Evolutionary conservation across 2,797 vertebrate genomes (phyloP).

Genomic region (Acropternis orthonyx): DNA sequence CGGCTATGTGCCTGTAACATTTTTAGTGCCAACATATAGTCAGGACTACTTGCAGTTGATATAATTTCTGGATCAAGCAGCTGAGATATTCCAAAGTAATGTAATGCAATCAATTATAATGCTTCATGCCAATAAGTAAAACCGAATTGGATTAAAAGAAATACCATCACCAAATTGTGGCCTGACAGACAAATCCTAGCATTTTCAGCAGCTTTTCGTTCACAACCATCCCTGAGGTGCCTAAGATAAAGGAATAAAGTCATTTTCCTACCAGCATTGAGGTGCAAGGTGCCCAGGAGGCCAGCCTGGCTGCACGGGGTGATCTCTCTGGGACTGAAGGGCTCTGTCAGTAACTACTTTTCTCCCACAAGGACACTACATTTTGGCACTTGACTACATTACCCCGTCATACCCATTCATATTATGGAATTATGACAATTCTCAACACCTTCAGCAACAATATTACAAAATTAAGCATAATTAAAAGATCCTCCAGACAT

Average conservation of each 20-base stretch:
- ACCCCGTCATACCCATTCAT: neutral
- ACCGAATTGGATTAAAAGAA: slow-evolving; percentile 61
- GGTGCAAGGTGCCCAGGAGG: neutral
- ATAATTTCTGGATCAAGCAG: slow-evolving; percentile 59
- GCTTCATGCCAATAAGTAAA: slow-evolving; percentile 52
- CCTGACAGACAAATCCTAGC: slow-evolving; percentile 48
- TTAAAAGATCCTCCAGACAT: neutral
- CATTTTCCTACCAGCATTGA: neutral
- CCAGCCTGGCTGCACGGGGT: accelerated
- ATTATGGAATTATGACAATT: neutral
- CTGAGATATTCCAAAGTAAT: slow-evolving; percentile 49
- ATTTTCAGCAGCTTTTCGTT: slow-evolving; percentile 43
- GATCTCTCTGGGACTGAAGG: neutral
- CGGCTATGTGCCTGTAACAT: slow-evolving; percentile 25
- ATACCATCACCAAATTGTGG: slow-evolving; percentile 27
- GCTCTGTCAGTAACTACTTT: neutral
- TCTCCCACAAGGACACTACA: neutral
- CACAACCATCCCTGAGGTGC: neutral
- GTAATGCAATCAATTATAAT: slow-evolving; percentile 61
- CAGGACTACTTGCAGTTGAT: slow-evolving; percentile 14
- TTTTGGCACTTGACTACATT: slow-evolving; percentile 13
- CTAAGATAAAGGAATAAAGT: slow-evolving; percentile 16
- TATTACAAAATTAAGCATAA: neutral
- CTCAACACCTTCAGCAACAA: neutral
- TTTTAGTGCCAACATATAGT: slow-evolving; percentile 55